Evolutionary conservation across 2,113 vertebrate species (phyloP).

Genomic region (Capreolus pygargus): DNA sequence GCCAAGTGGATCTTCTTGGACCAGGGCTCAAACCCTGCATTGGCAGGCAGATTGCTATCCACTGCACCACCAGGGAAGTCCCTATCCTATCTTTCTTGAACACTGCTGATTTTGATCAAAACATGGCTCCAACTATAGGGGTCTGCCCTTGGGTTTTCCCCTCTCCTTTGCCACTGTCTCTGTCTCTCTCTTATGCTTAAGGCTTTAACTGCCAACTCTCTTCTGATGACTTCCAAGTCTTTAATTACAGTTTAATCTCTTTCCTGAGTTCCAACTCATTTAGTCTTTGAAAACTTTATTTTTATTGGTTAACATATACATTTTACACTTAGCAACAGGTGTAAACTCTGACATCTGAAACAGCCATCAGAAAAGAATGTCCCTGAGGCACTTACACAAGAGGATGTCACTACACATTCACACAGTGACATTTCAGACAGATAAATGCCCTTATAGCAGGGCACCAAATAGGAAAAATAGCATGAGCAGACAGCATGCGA

Average conservation of each 20-base stretch:
- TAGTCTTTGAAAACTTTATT: constrained; percentile 54
- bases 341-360: constrained; percentile 75
- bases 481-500: constrained; percentile 45
- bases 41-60: neutral
- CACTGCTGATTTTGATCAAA: neutral
- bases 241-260: neutral
- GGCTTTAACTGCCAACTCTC: neutral
- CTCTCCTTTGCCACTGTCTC: neutral
- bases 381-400: constrained; percentile 56
- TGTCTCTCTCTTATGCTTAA: neutral
- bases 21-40: neutral
- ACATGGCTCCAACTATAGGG: neutral
- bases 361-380: constrained; percentile 64
- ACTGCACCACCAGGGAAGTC: neutral
- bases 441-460: constrained; percentile 54
- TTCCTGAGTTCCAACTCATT: constrained; percentile 34
- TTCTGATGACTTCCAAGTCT: neutral
- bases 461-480: constrained; percentile 63
- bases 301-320: constrained; percentile 53
- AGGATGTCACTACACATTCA: constrained; percentile 46
- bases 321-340: constrained; percentile 68
- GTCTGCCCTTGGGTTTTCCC: neutral
- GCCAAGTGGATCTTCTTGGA: neutral
- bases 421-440: constrained; percentile 66
- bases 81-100: neutral